These are phyloP conservation scores for Danaus plexippus DNA, from an alignment of 1,140 invertebrate genomes.

Conservation along the genomic window DNA sequence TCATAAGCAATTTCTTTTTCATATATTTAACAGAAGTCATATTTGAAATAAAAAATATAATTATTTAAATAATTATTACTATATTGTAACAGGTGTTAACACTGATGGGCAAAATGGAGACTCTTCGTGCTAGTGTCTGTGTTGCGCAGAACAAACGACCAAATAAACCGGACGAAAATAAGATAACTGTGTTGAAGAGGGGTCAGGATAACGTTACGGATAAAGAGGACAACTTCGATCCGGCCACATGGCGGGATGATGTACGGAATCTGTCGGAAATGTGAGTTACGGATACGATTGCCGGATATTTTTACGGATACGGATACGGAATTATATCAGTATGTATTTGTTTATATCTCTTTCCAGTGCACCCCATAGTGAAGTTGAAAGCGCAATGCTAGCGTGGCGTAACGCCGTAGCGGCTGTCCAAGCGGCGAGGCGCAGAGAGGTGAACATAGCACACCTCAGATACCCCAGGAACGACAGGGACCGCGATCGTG, in stretches of 20 bases:
- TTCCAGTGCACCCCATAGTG: slow-evolving; percentile 49
- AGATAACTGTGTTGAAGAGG: slow-evolving; percentile 54
- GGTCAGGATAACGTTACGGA: slow-evolving; percentile 39
- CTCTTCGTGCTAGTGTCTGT: slow-evolving; percentile 54
- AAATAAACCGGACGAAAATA: slow-evolving; percentile 43
- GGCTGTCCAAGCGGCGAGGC: slow-evolving; percentile 52
- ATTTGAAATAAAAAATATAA: no score
- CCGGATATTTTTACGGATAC: no score
- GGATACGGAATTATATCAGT: neutral
- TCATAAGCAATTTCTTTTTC: no score
- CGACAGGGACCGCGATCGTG: slow-evolving; percentile 36
- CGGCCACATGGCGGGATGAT: slow-evolving; percentile 45
- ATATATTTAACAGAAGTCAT: no score
- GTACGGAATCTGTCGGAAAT: slow-evolving; percentile 40
- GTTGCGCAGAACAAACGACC: slow-evolving; percentile 49
- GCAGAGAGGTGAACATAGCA: slow-evolving; percentile 41
- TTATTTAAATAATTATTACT: no score
- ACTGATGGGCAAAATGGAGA: slow-evolving; percentile 78
- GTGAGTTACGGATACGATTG: slow-evolving; percentile 10
- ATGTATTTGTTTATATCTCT: neutral
- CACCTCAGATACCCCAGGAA: slow-evolving; percentile 16
- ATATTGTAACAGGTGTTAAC: slow-evolving; percentile 73
- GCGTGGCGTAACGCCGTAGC: slow-evolving; percentile 57
- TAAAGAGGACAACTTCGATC: slow-evolving; percentile 43
- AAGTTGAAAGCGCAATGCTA: slow-evolving; percentile 61